Evolutionary conservation across 1,140 invertebrate genomes (phyloP).

Genomic region (Pollicipes pollicipes): DNA sequence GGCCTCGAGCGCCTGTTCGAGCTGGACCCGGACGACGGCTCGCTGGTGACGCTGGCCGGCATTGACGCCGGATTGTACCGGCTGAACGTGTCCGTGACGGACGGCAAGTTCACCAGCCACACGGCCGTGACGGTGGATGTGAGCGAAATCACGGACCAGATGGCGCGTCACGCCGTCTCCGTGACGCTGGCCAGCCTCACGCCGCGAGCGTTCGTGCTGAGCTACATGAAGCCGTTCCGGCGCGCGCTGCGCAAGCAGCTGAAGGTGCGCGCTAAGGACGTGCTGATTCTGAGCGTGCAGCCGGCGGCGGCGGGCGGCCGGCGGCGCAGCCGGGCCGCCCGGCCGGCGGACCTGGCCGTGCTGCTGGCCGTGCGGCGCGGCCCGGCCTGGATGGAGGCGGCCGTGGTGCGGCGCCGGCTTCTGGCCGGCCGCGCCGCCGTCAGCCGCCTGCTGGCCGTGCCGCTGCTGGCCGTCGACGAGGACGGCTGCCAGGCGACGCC

Average conservation of each 20-base stretch:
- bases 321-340: slow-evolving; percentile 30
- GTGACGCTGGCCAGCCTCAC: slow-evolving; percentile 43
- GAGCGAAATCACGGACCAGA: slow-evolving; percentile 60
- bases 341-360: slow-evolving; percentile 51
- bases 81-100: slow-evolving; percentile 38
- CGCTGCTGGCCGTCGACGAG: slow-evolving; percentile 56
- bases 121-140: slow-evolving; percentile 58
- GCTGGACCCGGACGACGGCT: slow-evolving; percentile 58
- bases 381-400: slow-evolving; percentile 35
- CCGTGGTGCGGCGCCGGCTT: slow-evolving; percentile 42
- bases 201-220: slow-evolving; percentile 66
- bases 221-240: slow-evolving; percentile 64
- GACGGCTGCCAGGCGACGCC: slow-evolving; percentile 52
- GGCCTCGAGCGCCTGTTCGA: slow-evolving; percentile 46
- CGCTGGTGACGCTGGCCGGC: slow-evolving; percentile 54
- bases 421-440: slow-evolving; percentile 52
- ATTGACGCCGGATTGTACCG: slow-evolving; percentile 73
- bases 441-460: slow-evolving; percentile 52
- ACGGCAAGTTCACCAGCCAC: slow-evolving; percentile 34
- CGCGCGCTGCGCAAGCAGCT: slow-evolving; percentile 48
- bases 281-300: slow-evolving; percentile 52
- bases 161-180: slow-evolving; percentile 65
- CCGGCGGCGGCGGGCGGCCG: slow-evolving; percentile 48
- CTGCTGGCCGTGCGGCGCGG: slow-evolving; percentile 59
- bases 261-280: slow-evolving; percentile 22